Conservation (phyloP, 2,113 vertebrate species). For the Dasypus novemcinctus region DNA sequence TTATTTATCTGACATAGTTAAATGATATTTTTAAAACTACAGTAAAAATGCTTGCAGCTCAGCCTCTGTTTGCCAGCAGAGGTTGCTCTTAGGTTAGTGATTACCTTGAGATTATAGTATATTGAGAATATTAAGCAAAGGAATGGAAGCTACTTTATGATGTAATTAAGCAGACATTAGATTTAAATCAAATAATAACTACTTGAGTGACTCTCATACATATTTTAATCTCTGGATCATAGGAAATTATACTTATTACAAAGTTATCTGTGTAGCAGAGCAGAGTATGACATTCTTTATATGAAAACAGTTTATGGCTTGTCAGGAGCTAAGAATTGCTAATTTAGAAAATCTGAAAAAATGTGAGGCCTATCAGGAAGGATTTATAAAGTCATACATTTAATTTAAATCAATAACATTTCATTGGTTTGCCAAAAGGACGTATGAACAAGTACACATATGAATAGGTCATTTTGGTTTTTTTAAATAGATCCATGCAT, state of each 20-base stretch:
- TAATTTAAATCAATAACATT: not conserved
- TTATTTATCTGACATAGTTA: not conserved
- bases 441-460: not conserved
- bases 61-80: conserved; percentile 67
- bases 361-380: not conserved
- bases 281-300: conserved; percentile 4
- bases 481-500: not conserved
- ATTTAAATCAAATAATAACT: conserved; percentile 44
- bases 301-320: conserved; percentile 41
- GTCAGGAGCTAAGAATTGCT: conserved; percentile 8
- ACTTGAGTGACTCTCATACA: conserved; percentile 26
- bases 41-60: conserved; percentile 32
- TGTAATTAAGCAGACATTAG: conserved; percentile 11
- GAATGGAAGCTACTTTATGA: not conserved
- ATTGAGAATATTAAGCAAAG: conserved; percentile 36
- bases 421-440: not conserved
- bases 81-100: conserved; percentile 69
- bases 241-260: conserved; percentile 22
- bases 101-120: conserved; percentile 37
- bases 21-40: not conserved
- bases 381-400: conserved; percentile 23
- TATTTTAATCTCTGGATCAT: not conserved
- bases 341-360: conserved; percentile 49
- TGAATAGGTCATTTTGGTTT: not conserved
- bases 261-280: conserved; percentile 7